phyloP scores from a whole-genome alignment of 64 coral and sea anemone species.

The Catalaphyllia jardinei region DNA sequence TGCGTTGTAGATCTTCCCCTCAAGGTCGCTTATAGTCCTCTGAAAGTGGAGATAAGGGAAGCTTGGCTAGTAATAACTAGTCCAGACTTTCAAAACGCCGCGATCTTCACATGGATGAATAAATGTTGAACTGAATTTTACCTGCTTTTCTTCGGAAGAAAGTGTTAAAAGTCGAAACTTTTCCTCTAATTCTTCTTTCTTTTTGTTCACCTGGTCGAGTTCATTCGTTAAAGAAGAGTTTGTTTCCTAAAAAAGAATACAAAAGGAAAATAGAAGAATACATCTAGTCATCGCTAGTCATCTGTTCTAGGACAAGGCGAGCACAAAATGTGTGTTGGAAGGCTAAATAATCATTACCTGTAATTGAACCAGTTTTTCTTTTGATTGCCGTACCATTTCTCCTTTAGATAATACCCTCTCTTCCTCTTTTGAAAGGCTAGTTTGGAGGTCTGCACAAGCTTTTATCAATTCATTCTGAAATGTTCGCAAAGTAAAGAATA shows the following conservation, averaged over 20 bases:
- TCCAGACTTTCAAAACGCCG: not conserved
- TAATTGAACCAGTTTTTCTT: not conserved
- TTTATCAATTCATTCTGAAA: constrained; percentile 35
- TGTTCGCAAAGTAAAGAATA: not conserved
- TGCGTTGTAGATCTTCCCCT: constrained; percentile 31
- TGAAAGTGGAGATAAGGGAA: not conserved
- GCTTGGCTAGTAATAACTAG: not conserved
- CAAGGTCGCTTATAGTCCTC: constrained; percentile 40
- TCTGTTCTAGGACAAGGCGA: not conserved
- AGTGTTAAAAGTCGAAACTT: constrained; percentile 19
- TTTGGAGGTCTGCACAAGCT: constrained; percentile 25
- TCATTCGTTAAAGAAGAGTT: not conserved
- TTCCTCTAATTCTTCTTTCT: constrained; percentile 19
- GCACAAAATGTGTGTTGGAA: not conserved
- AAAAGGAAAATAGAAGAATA: not conserved
- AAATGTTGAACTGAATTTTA: not conserved
- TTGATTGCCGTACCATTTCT: constrained; percentile 15
- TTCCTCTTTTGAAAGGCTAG: constrained; percentile 1
- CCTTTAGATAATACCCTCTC: constrained; percentile 9
- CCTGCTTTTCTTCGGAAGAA: constrained; percentile 35
- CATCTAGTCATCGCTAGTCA: not conserved
- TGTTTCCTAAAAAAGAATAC: not conserved
- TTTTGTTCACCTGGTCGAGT: not conserved
- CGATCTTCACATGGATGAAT: not conserved
- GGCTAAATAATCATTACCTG: not conserved